These are phyloP conservation scores for Leucoraja ocellata DNA, from an alignment of 2,797 vertebrate genomes.

Conservation along the genomic window DNA sequence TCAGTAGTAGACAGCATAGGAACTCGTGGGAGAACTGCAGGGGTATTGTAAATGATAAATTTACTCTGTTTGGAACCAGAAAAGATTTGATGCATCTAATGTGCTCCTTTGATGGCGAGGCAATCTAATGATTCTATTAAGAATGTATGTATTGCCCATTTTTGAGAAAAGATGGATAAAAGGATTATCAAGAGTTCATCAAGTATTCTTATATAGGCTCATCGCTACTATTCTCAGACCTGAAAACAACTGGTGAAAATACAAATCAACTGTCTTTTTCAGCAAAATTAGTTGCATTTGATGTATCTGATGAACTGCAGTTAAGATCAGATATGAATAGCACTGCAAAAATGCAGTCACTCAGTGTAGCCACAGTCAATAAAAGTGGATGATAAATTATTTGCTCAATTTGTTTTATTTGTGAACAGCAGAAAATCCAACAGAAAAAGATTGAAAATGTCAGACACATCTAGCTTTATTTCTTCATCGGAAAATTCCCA, in stretches of 20 bases:
- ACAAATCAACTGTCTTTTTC: background rate
- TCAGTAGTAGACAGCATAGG: no score
- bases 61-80: no score
- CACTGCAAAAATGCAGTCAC: background rate
- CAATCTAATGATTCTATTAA: no score
- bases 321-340: background rate
- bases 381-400: background rate
- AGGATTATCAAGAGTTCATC: background rate
- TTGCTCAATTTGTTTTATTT: constrained; percentile 24
- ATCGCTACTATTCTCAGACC: no score
- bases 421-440: background rate
- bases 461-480: constrained; percentile 74
- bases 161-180: background rate
- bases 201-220: background rate
- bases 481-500: constrained; percentile 65
- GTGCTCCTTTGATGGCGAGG: no score
- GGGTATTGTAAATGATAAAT: no score
- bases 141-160: background rate
- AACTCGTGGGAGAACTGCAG: no score
- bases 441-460: constrained; percentile 44
- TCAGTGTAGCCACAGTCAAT: background rate
- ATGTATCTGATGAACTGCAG: background rate
- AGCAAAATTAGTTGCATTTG: background rate
- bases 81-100: no score
- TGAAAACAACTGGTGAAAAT: background rate